Evolutionary conservation across 2,113 vertebrate genomes (phyloP).

Genomic region (Hymenochirus boettgeri): DNA sequence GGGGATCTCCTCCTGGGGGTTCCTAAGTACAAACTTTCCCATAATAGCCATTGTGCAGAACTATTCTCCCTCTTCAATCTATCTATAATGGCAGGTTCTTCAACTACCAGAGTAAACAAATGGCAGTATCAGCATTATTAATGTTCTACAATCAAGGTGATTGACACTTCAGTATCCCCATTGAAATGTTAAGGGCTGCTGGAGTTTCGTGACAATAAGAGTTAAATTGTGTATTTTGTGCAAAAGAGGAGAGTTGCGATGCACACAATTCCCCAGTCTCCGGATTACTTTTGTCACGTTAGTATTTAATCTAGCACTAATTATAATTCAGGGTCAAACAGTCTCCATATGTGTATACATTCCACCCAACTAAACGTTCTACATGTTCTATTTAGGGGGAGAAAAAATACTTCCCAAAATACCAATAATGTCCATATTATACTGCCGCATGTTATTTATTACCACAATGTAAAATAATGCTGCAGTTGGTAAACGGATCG

Average conservation of each 20-base stretch:
- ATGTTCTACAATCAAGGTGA: background rate
- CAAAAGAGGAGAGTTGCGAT: background rate
- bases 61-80: background rate
- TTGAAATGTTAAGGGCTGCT: background rate
- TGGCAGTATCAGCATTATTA: background rate
- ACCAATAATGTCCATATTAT: too few species aligned
- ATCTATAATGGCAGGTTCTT: constrained; percentile 5
- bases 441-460: too few species aligned
- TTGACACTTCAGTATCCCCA: background rate
- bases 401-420: too few species aligned
- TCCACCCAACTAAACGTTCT: too few species aligned
- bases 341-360: too few species aligned
- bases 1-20: constrained; percentile 31
- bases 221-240: background rate
- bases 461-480: too few species aligned
- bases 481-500: too few species aligned
- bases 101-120: constrained; percentile 3
- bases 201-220: background rate
- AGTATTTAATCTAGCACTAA: too few species aligned
- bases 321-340: too few species aligned
- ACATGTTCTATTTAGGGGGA: too few species aligned
- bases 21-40: constrained; percentile 22
- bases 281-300: too few species aligned
- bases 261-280: background rate
- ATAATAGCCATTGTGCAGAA: constrained; percentile 25